phyloP scores from a whole-genome alignment of 2,888 invertebrate genomes.

The Caenorhabditis sp. region DNA sequence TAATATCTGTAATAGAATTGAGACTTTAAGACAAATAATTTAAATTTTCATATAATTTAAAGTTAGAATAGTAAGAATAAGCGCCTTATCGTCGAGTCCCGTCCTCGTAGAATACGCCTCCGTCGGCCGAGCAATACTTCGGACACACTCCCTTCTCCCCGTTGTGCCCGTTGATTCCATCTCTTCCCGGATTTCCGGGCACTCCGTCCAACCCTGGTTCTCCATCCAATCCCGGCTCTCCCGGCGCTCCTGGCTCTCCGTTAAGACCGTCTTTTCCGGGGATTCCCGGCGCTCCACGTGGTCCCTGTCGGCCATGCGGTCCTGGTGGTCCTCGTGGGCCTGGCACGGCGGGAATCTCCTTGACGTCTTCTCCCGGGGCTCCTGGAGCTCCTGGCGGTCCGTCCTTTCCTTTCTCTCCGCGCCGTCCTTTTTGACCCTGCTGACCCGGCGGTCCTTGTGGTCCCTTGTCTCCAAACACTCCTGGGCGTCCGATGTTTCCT shows the following conservation, averaged over 20 bases:
- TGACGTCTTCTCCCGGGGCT: conserved; percentile 47
- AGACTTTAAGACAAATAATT: neutral
- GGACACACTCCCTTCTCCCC: conserved; percentile 67
- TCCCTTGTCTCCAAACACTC: conserved; percentile 59
- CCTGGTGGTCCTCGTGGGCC: conserved; percentile 62
- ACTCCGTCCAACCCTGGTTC: conserved; percentile 55
- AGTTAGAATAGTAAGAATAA: neutral
- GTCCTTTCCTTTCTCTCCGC: conserved; percentile 65
- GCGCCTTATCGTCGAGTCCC: conserved; percentile 58
- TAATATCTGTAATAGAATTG: neutral
- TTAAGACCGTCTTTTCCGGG: conserved; percentile 62
- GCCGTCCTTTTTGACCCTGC: conserved; percentile 60
- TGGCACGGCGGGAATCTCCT: conserved; percentile 22
- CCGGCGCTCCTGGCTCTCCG: conserved; percentile 59
- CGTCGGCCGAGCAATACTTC: conserved; percentile 64
- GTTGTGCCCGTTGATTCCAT: conserved; percentile 51
- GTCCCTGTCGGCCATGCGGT: conserved; percentile 60
- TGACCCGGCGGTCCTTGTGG: conserved; percentile 59
- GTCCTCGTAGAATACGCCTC: conserved; percentile 66
- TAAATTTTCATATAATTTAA: too few species aligned
- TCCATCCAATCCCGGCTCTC: conserved; percentile 51
- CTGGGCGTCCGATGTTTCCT: conserved; percentile 54
- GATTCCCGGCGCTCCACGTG: conserved; percentile 60
- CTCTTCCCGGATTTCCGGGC: conserved; percentile 60
- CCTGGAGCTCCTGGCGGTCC: conserved; percentile 66